These are phyloP conservation scores for Tethea ocularis DNA, from an alignment of 2,888 invertebrate genomes.

Conservation along the genomic window DNA sequence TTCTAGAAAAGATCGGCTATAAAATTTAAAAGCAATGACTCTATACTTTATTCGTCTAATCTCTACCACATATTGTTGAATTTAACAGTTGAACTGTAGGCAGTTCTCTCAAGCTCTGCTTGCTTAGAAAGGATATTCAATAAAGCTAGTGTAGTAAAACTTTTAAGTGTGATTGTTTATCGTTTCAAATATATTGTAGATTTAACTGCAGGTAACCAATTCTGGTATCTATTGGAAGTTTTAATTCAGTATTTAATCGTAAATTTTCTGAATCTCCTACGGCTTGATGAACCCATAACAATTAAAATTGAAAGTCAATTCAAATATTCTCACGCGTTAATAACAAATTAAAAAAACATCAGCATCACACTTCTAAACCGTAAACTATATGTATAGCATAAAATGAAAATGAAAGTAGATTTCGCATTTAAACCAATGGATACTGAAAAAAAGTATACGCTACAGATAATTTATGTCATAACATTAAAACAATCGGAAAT, in stretches of 20 bases:
- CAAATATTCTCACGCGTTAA: slow-evolving; percentile 34
- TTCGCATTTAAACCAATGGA: slow-evolving; percentile 38
- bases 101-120: background rate
- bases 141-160: background rate
- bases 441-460: slow-evolving; percentile 29
- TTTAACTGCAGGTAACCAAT: background rate
- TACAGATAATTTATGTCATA: slow-evolving; percentile 11
- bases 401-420: slow-evolving; percentile 56
- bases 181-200: background rate
- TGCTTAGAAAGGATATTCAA: background rate
- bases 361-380: slow-evolving; percentile 37
- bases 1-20: background rate
- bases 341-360: slow-evolving; percentile 42
- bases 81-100: background rate
- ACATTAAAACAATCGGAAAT: slow-evolving; percentile 7
- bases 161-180: background rate
- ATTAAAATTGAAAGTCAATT: slow-evolving; percentile 49
- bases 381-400: slow-evolving; percentile 27
- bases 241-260: background rate
- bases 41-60: background rate
- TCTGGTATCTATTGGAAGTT: background rate
- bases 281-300: slow-evolving; percentile 13
- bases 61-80: background rate
- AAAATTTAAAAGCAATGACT: background rate
- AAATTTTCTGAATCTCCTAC: background rate